phyloP scores from a whole-genome alignment of 2,113 vertebrate species.

The Semnornis frantzii region DNA sequence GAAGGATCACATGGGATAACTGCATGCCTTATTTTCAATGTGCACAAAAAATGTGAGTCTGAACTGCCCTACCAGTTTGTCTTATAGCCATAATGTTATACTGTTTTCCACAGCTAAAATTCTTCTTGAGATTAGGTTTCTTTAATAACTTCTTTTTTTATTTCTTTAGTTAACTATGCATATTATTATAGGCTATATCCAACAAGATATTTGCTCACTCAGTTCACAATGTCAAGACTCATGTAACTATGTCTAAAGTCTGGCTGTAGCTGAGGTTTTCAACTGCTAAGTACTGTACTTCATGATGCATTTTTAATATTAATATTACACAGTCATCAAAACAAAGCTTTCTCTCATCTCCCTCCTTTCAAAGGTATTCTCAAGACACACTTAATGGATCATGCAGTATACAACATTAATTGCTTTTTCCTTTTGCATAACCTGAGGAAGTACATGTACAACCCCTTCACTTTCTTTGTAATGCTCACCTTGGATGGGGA shows the following conservation, averaged over 20 bases:
- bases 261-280: not conserved
- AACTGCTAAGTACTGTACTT: not conserved
- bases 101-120: not conserved
- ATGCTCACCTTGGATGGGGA: not conserved
- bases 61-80: not conserved
- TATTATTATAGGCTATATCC: not conserved
- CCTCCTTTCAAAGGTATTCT: not conserved
- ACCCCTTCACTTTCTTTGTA: not conserved
- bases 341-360: not conserved
- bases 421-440: not conserved
- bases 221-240: not conserved
- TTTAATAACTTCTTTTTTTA: not conserved
- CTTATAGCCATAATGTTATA: not conserved
- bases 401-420: not conserved
- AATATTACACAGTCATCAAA: not conserved
- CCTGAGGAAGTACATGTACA: not conserved
- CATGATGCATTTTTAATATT: not conserved
- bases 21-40: not conserved
- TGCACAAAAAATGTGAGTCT: not conserved
- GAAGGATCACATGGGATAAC: not conserved
- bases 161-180: accelerated
- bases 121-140: not conserved
- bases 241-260: not conserved
- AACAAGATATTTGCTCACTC: not conserved
- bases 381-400: not conserved